Conservation (phyloP, 2,888 invertebrate species). For the Helleia helle region DNA sequence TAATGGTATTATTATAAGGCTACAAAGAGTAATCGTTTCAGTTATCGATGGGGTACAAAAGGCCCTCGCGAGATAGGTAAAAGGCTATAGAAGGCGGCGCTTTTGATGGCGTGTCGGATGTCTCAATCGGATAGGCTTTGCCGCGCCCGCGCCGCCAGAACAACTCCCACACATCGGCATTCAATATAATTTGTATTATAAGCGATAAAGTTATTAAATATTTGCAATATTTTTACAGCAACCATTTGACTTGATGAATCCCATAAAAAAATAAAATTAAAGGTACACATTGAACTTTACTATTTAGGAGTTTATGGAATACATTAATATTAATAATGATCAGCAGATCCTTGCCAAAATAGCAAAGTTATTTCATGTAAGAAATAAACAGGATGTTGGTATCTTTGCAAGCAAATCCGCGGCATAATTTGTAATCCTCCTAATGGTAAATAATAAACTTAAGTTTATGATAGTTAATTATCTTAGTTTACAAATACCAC, state of each 20-base stretch:
- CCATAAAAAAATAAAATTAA: too few species aligned
- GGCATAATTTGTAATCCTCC: too few species aligned
- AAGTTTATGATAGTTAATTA: too few species aligned
- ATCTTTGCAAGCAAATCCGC: too few species aligned
- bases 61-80: slow-evolving; percentile 38
- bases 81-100: slow-evolving; percentile 60
- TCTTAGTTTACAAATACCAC: too few species aligned
- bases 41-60: slow-evolving; percentile 23
- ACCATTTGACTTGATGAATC: background rate
- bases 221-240: slow-evolving; percentile 17
- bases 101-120: slow-evolving; percentile 67
- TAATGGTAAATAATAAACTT: too few species aligned
- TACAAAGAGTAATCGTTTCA: slow-evolving; percentile 15
- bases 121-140: slow-evolving; percentile 61
- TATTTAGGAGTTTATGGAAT: too few species aligned
- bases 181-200: slow-evolving; percentile 19
- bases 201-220: slow-evolving; percentile 16
- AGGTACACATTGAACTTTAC: too few species aligned
- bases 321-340: too few species aligned
- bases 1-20: slow-evolving; percentile 18
- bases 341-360: too few species aligned
- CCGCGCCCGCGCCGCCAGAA: slow-evolving; percentile 31
- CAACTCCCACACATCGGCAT: slow-evolving; percentile 33
- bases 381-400: too few species aligned
- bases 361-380: too few species aligned